phyloP scores from a whole-genome alignment of 1,140 invertebrate genomes.

The Trachymyrmex septentrionalis region DNA sequence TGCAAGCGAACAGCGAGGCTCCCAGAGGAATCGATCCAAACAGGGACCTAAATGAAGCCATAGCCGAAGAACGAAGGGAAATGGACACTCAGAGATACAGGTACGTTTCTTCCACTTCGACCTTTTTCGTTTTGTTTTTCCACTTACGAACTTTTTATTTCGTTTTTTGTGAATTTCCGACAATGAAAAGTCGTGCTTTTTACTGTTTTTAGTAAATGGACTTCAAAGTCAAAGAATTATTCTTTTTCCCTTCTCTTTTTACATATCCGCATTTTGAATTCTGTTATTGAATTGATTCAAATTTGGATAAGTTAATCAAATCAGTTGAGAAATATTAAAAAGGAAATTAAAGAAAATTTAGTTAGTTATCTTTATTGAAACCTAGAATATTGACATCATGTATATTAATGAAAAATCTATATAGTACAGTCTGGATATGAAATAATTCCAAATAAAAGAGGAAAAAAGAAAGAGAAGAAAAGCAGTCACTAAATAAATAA shows the following conservation, averaged over 20 bases:
- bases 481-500: background rate
- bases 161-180: conserved; percentile 12
- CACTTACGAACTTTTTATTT: conserved; percentile 18
- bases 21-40: conserved; percentile 89
- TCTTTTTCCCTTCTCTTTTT: background rate
- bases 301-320: background rate
- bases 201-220: background rate
- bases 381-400: background rate
- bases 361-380: background rate
- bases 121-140: conserved; percentile 37
- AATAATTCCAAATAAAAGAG: background rate
- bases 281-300: background rate
- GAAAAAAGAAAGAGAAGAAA: background rate
- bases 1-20: conserved; percentile 89
- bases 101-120: conserved; percentile 67
- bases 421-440: background rate
- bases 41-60: conserved; percentile 92
- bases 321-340: background rate
- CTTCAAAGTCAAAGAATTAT: conserved; percentile 3
- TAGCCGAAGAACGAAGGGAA: conserved; percentile 91
- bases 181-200: conserved; percentile 6
- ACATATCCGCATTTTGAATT: background rate
- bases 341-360: background rate
- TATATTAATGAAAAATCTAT: conserved; percentile 5
- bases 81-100: conserved; percentile 87